A percentile compares a stretch with the other conserved stretches of the same genome.
These are phyloP conservation scores for Synodontis membranacea DNA, from an alignment of 2,113 vertebrate species.

Conservation along the genomic window DNA sequence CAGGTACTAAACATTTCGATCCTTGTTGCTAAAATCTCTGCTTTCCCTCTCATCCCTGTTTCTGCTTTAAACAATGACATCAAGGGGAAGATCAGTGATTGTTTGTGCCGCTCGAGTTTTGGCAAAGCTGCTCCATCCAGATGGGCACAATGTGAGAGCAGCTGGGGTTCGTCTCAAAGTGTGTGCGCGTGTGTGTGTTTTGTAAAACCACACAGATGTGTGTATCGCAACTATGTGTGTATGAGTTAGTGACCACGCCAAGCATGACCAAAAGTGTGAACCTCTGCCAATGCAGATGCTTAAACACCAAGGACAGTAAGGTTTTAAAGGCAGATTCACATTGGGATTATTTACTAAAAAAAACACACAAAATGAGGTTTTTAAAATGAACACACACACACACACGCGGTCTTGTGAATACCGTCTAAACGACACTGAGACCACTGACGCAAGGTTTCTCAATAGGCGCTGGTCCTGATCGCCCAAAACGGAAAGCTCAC, in stretches of 20 bases:
- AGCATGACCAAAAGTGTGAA: conserved; percentile 22
- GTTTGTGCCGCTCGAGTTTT: conserved; percentile 53
- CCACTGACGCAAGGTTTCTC: neutral
- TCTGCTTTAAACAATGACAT: conserved; percentile 59
- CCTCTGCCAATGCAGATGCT: conserved; percentile 13
- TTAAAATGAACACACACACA: too few relatives aligned
- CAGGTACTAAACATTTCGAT: conserved; percentile 33
- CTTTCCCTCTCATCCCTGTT: conserved; percentile 30
- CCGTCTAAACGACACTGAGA: neutral
- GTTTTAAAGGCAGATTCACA: neutral
- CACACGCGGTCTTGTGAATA: neutral
- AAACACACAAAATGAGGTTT: neutral
- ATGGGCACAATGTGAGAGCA: conserved; percentile 62
- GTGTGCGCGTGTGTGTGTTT: conserved; percentile 39
- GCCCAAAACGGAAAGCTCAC: neutral
- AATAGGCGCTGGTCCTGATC: neutral
- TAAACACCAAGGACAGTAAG: neutral
- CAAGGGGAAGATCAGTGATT: conserved; percentile 59
- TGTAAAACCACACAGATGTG: conserved; percentile 20
- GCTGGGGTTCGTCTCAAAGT: conserved; percentile 36
- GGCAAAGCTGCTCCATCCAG: conserved; percentile 55
- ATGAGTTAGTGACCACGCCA: conserved; percentile 15
- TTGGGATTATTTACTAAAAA: neutral
- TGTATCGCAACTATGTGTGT: neutral
- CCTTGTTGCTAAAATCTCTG: conserved; percentile 50